Percentiles rank a stretch among this genome's conserved stretches.
Conservation (phyloP, 2,888 invertebrate genomes). For the Dryadula phaetusa region DNA sequence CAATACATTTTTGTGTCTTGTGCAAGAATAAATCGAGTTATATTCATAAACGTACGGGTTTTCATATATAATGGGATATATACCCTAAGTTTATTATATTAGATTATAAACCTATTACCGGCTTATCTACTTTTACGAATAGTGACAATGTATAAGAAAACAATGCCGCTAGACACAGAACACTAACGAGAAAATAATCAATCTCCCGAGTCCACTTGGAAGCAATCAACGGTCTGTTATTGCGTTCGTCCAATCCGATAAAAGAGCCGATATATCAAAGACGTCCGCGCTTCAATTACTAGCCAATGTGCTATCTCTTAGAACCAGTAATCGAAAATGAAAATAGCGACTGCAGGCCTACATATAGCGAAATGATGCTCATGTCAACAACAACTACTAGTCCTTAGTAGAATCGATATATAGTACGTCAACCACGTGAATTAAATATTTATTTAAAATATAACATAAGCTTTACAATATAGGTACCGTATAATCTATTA, state of each 20-base stretch:
- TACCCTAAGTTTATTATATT: not conserved
- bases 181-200: constrained; percentile 82
- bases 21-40: too few species aligned
- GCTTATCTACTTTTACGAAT: constrained; percentile 26
- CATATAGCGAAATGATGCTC: constrained; percentile 50
- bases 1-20: too few species aligned
- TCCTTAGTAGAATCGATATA: constrained; percentile 20
- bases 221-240: constrained; percentile 84
- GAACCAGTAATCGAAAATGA: constrained; percentile 75
- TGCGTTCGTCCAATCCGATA: constrained; percentile 83
- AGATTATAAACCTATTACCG: not conserved
- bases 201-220: constrained; percentile 80
- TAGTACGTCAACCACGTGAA: too few species aligned
- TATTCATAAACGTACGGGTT: not conserved
- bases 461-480: too few species aligned
- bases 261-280: constrained; percentile 84
- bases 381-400: constrained; percentile 60
- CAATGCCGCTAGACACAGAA: constrained; percentile 59
- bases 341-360: constrained; percentile 67
- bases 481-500: too few species aligned
- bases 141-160: constrained; percentile 53
- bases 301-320: constrained; percentile 75
- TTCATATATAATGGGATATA: not conserved
- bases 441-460: too few species aligned
- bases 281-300: constrained; percentile 81